Conservation (phyloP, 1,140 invertebrate species). For the Carposina sasakii region DNA sequence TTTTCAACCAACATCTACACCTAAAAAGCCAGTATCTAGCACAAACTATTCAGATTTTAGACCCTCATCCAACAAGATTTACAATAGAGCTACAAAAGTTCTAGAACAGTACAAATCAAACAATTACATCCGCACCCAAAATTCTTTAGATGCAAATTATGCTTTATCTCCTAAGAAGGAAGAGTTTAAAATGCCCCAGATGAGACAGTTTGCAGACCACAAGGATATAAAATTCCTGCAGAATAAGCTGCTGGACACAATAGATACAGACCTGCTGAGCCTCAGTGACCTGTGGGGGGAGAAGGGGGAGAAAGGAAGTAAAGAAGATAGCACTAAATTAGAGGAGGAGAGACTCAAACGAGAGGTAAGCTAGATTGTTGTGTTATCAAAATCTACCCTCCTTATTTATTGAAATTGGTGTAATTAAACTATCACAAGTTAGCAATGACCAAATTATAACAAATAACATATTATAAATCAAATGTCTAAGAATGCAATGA, state of each 20-base stretch:
- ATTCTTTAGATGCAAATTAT: constrained; percentile 37
- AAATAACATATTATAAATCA: no score
- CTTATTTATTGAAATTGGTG: no score
- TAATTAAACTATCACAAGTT: no score
- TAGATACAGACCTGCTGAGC: constrained; percentile 65
- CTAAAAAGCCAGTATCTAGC: constrained; percentile 31
- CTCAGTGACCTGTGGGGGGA: constrained; percentile 74
- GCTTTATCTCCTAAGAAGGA: constrained; percentile 38
- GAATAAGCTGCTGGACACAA: constrained; percentile 41
- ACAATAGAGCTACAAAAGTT: constrained; percentile 53
- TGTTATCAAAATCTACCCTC: no score
- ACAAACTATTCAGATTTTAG: constrained; percentile 45
- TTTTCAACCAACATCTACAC: constrained; percentile 57
- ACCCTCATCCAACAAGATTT: constrained; percentile 57
- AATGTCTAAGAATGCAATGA: no score
- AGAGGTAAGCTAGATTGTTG: constrained; percentile 67
- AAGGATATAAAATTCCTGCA: constrained; percentile 36
- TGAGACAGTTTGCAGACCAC: constrained; percentile 45
- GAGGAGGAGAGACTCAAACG: constrained; percentile 84
- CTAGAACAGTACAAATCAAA: constrained; percentile 57
- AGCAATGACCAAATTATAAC: no score
- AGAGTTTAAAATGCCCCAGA: constrained; percentile 62
- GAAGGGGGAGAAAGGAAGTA: constrained; percentile 49
- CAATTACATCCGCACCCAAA: constrained; percentile 33
- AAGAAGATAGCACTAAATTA: constrained; percentile 72